Evolutionary conservation across 2,113 vertebrate genomes (phyloP).

Genomic region (Nanorana parkeri): DNA sequence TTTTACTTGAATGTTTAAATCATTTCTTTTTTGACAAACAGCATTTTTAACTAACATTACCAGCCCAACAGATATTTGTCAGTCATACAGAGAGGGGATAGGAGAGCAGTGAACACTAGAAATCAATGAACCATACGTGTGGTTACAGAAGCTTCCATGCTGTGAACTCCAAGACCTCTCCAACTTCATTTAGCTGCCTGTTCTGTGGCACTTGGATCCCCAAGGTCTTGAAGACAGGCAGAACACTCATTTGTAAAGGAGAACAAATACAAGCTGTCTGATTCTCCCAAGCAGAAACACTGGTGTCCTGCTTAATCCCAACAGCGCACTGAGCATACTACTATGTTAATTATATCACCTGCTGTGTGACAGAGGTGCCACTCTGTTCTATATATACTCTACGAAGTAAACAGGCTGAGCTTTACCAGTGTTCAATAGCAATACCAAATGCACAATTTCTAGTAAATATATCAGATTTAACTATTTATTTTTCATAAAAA

Average conservation of each 20-base stretch:
- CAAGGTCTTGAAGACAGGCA: conserved; percentile 24
- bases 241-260: conserved; percentile 34
- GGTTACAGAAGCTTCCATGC: conserved; percentile 37
- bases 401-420: neutral
- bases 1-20: too few species aligned
- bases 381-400: neutral
- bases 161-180: conserved; percentile 35
- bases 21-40: neutral
- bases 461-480: too few species aligned
- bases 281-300: conserved; percentile 4
- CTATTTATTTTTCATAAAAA: too few species aligned
- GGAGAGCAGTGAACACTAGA: conserved; percentile 15
- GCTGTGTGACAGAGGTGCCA: neutral
- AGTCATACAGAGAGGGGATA: neutral
- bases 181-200: conserved; percentile 33
- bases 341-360: neutral
- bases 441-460: too few species aligned
- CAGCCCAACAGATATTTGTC: neutral
- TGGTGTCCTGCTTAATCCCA: conserved; percentile 4
- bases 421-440: too few species aligned
- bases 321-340: neutral
- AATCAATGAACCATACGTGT: conserved; percentile 37
- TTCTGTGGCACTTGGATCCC: conserved; percentile 33
- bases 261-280: conserved; percentile 33
- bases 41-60: neutral